Base-by-base conservation (phyloP, 2,888 invertebrate species). In the Perdita meconis region DNA sequence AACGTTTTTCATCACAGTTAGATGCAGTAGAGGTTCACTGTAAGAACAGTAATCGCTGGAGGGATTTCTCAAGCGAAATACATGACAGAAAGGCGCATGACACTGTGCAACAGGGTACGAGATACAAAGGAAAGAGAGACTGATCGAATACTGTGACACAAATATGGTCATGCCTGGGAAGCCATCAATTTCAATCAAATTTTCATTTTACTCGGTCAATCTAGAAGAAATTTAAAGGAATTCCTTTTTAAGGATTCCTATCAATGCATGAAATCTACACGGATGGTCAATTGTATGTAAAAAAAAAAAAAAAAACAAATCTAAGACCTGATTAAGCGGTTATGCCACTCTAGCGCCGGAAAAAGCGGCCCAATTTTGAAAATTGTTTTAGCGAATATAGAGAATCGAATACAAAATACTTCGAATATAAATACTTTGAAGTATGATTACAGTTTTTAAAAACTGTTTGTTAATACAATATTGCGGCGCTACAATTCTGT, bases 81-180 rank as follows among this genome's bases (percentile, higher is more conserved):
- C 63, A 66, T 72, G 68, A 70, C 64, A 73, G 64, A 70, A 38
- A 77, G 71, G 67, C 75, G 86, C 82, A 78, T 78, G 80, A 78
- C 76, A 80, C 60, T 85, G 85, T 87, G 87, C 87, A 86, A 74
- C 55, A 74, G 68, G 60, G 72, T 53, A 80, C 64, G 78, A 68
- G 59, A 51, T 60, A 79, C 61, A 75, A 64, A 63, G 63, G 51
- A 38, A 40, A 56, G 36, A 61, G 40, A 57, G 51, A 57, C 24
- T 42, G 56, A 53, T 63, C 10, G 63, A 34, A 61, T 6, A 30
- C 36, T 60, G 59, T 10, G 40, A 50, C 26, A 47, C n/a, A 53
- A 66, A n/a, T 50, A 74, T 53, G 38, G 42, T 22, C 26, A 34
- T 36, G n/a, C 12, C 53, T 26, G 30, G 30, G 30, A 10, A 30